Conservation (phyloP, 2,888 invertebrate genomes). For the Amorpha juglandis region DNA sequence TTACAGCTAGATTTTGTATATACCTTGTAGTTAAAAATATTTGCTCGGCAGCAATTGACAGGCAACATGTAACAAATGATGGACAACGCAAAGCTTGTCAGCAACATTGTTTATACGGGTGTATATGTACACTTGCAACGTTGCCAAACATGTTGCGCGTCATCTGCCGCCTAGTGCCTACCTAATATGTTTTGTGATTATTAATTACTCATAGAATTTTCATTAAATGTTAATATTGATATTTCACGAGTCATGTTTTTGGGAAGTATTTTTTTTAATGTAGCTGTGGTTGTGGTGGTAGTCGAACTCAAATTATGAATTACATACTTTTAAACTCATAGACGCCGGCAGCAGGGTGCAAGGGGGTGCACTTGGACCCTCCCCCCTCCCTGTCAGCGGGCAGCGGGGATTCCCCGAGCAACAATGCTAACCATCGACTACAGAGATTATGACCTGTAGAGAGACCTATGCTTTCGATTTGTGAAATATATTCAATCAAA, state of each 20-base stretch:
- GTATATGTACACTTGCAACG: not conserved
- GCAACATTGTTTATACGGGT: no score
- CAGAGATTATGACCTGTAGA: no score
- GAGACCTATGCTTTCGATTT: no score
- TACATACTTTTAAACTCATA: no score
- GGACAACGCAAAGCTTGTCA: not conserved
- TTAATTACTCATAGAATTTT: slow-evolving; percentile 29
- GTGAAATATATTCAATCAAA: no score
- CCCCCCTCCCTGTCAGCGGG: no score
- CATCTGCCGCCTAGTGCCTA: not conserved
- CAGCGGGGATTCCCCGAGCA: no score
- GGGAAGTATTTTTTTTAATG: slow-evolving; percentile 22
- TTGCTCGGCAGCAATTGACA: not conserved
- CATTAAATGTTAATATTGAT: slow-evolving; percentile 27
- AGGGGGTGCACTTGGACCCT: no score
- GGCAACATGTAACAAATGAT: not conserved
- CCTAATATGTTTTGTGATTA: slow-evolving; percentile 26
- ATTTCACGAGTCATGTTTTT: slow-evolving; percentile 25
- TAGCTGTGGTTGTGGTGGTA: not conserved
- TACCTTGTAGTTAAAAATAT: slow-evolving; percentile 26
- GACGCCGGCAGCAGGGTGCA: no score
- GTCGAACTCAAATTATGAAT: not conserved
- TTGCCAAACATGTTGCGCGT: not conserved
- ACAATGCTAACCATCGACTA: no score
- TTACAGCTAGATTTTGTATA: slow-evolving; percentile 22